Conservation (phyloP, 1,140 invertebrate genomes). For the Octopus bimaculoides region DNA sequence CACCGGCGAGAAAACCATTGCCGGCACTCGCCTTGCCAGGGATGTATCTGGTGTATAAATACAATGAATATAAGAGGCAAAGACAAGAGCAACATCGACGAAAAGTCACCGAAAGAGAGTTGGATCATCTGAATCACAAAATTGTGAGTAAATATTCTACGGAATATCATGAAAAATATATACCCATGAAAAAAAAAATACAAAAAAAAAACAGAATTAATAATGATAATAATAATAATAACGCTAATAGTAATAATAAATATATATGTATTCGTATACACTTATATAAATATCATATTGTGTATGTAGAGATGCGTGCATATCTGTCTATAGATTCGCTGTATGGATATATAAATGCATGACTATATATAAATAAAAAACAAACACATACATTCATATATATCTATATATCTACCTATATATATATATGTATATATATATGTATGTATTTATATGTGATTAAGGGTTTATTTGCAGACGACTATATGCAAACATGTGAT, state of each 20-base stretch:
- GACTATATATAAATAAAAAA: background rate
- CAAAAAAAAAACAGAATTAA: too few species aligned
- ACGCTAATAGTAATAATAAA: background rate
- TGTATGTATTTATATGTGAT: background rate
- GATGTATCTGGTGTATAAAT: conserved; percentile 88
- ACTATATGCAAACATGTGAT: too few species aligned
- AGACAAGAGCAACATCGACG: conserved; percentile 76
- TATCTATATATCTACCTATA: background rate
- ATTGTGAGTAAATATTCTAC: conserved; percentile 71
- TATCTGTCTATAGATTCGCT: background rate
- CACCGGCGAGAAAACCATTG: conserved; percentile 71
- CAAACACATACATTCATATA: background rate
- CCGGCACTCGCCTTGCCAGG: conserved; percentile 78
- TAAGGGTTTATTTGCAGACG: background rate
- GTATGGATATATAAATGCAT: background rate
- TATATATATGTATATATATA: background rate
- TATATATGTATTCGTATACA: background rate
- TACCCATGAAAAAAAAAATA: background rate
- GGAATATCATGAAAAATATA: background rate
- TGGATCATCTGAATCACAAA: conserved; percentile 83
- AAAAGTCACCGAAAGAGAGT: conserved; percentile 78
- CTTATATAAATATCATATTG: background rate
- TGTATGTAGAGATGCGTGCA: background rate
- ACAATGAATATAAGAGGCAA: conserved; percentile 80
- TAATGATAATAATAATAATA: too few species aligned